Conservation (phyloP, 2,113 vertebrate genomes). For the Pogona vitticeps region DNA sequence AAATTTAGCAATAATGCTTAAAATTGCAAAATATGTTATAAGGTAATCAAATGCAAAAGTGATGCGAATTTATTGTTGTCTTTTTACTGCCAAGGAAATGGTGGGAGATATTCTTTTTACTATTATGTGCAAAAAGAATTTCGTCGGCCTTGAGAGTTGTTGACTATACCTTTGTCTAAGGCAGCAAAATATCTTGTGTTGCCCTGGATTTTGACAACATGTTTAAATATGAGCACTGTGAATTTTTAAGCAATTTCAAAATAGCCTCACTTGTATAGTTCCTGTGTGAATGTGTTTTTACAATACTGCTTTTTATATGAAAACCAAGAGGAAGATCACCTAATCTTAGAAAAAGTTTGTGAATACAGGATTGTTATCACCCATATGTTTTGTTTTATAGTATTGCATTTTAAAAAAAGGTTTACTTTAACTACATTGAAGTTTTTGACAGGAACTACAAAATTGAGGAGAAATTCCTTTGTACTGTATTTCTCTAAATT, state of each 20-base stretch:
- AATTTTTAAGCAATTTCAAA: neutral
- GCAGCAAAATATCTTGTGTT: neutral
- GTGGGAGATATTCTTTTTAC: no score
- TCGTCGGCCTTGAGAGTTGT: no score
- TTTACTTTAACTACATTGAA: neutral
- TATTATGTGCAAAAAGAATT: no score
- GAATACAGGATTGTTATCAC: neutral
- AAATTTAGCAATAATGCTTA: no score
- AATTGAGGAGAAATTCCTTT: neutral
- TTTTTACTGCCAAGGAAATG: no score
- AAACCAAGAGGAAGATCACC: neutral
- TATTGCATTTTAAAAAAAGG: neutral
- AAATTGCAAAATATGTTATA: no score
- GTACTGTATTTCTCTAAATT: slow-evolving; percentile 60
- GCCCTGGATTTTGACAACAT: neutral
- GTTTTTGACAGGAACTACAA: neutral
- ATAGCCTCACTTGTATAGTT: neutral
- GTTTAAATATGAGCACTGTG: neutral
- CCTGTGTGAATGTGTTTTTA: neutral
- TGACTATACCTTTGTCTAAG: neutral
- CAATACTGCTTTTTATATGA: neutral
- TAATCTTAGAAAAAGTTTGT: neutral
- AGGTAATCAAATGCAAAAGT: no score
- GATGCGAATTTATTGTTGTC: no score
- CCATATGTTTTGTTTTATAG: neutral